Evolutionary conservation across 2,113 vertebrate genomes (phyloP).

Genomic region (Oreochromis tanganicae): DNA sequence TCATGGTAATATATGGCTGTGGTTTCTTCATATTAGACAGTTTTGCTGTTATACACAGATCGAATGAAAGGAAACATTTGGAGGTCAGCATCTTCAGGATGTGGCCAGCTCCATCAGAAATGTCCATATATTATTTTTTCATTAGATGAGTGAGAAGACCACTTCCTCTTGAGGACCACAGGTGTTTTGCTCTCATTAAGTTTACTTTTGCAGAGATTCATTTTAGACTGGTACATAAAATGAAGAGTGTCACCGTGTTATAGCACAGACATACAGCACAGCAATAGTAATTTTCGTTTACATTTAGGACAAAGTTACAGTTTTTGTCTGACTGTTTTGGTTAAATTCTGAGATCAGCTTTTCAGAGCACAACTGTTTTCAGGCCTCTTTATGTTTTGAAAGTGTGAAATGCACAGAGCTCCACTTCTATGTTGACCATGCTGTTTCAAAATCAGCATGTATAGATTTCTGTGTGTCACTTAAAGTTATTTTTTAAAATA

Average conservation of each 20-base stretch:
- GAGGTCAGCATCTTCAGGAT: not conserved
- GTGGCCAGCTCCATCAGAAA: not conserved
- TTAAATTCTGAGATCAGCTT: not conserved
- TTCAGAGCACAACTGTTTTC: fast-evolving
- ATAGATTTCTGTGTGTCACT: not conserved
- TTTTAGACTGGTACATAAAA: too few relatives aligned
- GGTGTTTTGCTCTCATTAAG: too few relatives aligned
- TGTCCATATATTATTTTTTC: too few relatives aligned
- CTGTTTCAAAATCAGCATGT: not conserved
- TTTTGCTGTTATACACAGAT: not conserved
- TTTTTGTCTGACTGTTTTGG: too few relatives aligned
- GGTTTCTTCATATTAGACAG: not conserved
- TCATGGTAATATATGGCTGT: not conserved
- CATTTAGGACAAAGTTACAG: too few relatives aligned
- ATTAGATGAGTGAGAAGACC: too few relatives aligned
- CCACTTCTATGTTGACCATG: not conserved
- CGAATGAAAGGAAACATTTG: not conserved
- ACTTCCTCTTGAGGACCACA: too few relatives aligned
- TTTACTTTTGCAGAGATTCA: too few relatives aligned
- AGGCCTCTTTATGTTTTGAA: not conserved
- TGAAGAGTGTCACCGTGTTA: too few relatives aligned
- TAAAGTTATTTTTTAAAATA: not conserved
- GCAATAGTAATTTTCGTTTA: too few relatives aligned
- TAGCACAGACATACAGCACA: too few relatives aligned
- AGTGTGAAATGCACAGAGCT: not conserved